Conservation (phyloP, 2,797 vertebrate genomes). For the Molossus alvarezi region DNA sequence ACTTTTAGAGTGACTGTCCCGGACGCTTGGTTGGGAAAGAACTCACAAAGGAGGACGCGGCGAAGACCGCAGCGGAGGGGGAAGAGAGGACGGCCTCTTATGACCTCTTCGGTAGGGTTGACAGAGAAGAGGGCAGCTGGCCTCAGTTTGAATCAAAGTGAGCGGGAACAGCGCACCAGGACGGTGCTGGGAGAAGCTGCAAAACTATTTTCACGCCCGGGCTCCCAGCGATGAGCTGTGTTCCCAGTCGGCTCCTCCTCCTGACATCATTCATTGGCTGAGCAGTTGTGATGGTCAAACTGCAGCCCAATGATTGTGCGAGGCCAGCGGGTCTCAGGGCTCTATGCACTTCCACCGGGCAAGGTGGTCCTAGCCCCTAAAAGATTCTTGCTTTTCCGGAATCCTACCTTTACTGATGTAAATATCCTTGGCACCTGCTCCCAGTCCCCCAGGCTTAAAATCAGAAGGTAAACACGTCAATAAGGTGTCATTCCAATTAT, state of each 20-base stretch:
- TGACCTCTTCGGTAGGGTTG: not conserved
- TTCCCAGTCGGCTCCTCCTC: not conserved
- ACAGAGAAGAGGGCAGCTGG: not conserved
- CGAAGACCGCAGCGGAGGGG: not conserved
- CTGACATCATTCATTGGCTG: constrained; percentile 9
- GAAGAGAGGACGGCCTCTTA: not conserved
- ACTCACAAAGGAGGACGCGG: not conserved
- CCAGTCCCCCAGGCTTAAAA: not conserved
- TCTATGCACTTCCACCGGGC: not conserved
- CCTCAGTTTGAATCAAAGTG: not conserved
- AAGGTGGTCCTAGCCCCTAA: not conserved
- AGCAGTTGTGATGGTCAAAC: constrained; percentile 12
- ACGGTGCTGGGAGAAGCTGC: too few species aligned
- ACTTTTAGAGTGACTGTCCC: not conserved
- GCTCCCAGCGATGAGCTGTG: not conserved
- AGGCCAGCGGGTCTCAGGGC: not conserved
- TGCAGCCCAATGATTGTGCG: not conserved
- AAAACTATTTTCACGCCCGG: not conserved
- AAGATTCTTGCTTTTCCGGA: not conserved
- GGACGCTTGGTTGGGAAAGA: not conserved
- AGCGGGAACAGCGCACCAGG: not conserved
- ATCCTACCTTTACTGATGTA: not conserved
- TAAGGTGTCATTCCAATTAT: constrained; percentile 14
- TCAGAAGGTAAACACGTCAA: not conserved
- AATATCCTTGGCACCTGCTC: not conserved